These are phyloP conservation scores for Gadus macrocephalus DNA, from an alignment of 2,113 vertebrate species.

Conservation along the genomic window DNA sequence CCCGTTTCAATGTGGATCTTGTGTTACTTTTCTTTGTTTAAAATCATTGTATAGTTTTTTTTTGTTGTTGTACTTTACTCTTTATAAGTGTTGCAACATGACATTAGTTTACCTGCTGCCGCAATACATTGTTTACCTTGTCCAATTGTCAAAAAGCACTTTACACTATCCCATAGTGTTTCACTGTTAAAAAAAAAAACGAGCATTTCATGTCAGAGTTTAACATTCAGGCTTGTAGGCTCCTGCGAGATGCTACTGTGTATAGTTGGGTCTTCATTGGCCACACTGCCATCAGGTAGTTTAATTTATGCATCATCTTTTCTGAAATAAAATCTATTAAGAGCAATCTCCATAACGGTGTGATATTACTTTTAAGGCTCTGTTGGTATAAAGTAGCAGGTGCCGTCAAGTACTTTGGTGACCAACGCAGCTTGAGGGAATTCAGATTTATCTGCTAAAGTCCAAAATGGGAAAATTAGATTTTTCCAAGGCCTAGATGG, in stretches of 20 bases:
- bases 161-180: conserved; percentile 55
- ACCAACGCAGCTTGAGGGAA: background rate
- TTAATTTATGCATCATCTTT: conserved; percentile 43
- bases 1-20: background rate
- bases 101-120: conserved; percentile 36
- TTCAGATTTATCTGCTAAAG: background rate
- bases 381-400: background rate
- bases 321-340: conserved; percentile 61
- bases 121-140: conserved; percentile 19
- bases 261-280: conserved; percentile 18
- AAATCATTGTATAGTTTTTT: background rate
- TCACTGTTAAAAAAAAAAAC: conserved; percentile 42
- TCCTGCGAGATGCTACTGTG: conserved; percentile 29
- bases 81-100: background rate
- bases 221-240: conserved; percentile 22
- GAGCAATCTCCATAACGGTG: conserved; percentile 17
- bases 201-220: conserved; percentile 31
- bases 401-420: background rate
- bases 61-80: background rate
- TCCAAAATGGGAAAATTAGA: background rate
- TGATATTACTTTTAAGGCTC: conserved; percentile 22
- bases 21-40: background rate
- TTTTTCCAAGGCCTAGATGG: background rate
- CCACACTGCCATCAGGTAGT: conserved; percentile 27
- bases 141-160: conserved; percentile 51